Evolutionary conservation across 2,113 vertebrate genomes (phyloP), one percentile per base, ranked within the genome.

Genomic region (Hemiscyllium ocellatum): DNA sequence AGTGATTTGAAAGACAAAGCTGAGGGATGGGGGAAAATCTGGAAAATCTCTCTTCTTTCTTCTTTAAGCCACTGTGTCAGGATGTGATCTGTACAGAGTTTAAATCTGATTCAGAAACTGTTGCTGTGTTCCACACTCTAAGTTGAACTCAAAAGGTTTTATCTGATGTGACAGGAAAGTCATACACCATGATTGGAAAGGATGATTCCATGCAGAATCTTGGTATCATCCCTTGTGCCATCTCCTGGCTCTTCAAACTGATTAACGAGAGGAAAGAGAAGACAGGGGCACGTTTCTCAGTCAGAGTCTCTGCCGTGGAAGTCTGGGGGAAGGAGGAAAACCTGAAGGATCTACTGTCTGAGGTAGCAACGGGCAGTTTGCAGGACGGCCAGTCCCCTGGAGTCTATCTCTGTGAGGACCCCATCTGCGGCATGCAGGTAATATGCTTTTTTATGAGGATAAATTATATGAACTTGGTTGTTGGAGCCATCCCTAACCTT

Each of bases 271-370:
- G 99, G 72, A 99, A 99, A 96, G 99, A 99, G 96, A 99, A 99
- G 97, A 99, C 99, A 0, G 99, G 99, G 95, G 98, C 99, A 0
- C 98, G 99, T 1, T 99, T 99, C 97, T 99, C 99, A 0, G 99
- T 99, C n/a, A 98, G 99, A 0, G 98, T 99, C 96, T 99, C 99
- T 3, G 99, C 99, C 0, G 99, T 99, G 2, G 99, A 99, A 97
- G 99, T 99, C 95, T 99, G 99, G 98, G 99, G 99, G 0, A 99
- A 98, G 96, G 99, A 99, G n/a, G 99, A 99, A 97, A 99, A 99
- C 95, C 98, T 99, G 12, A 98, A 98, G 95, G 99, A 99, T 96
- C 96, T 99, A 95, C 97, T 99, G 95, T 99, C 99, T 0, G 99
- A 99, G 86, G 99, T 99, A 96, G 99, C 99, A 56, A 99, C 99